Base-by-base conservation (phyloP, 1,140 invertebrate genomes). In the Sinonovacula constricta region DNA sequence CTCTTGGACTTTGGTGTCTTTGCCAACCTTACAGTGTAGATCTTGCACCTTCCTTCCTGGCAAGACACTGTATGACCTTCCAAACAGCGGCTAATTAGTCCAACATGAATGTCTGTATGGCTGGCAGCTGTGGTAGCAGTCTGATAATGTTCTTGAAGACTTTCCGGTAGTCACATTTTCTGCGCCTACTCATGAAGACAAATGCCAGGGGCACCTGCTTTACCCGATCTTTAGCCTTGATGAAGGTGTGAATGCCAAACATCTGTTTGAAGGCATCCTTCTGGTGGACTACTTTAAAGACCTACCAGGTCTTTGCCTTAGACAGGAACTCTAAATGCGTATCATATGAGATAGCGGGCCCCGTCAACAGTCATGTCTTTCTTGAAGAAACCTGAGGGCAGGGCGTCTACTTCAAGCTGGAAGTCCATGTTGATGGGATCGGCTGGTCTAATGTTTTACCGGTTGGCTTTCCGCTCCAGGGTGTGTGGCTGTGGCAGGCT, bases 171-270 rank as follows among this genome's bases (percentile, higher is more conserved):
- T 49, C 45, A 12, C n/a, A 12, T n/a, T 49, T 49, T 49, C 45
- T 10, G 45, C 45, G 45, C n/a, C n/a, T 49, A n/a, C 45, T n/a
- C 45, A 49, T 49, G 45, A 49, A 49, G 45, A 49, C 45, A 49
- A 49, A 49, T 49, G 45, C 45, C 45, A 49, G n/a, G 10, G 45
- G 45, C 10, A 49, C 45, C 45, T 49, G 45, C 45, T 49, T 49
- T 10, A n/a, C 10, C 45, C n/a, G 45, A 10, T n/a, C 45, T n/a
- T n/a, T n/a, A 49, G 10, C n/a, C 45, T 10, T 49, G 10, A 49
- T n/a, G n/a, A 49, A 49, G 45, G 45, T n/a, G n/a, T 49, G 45
- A n/a, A 49, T 49, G 45, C 45, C n/a, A n/a, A 49, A 49, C 45
- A 49, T 12, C n/a, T 49, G 45, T n/a, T 12, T 49, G 45, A 49